A percentile compares a stretch with the other conserved stretches of the same genome.
Evolutionary conservation across 2,797 vertebrate species (phyloP).

Genomic region (Amazona ochrocephala): DNA sequence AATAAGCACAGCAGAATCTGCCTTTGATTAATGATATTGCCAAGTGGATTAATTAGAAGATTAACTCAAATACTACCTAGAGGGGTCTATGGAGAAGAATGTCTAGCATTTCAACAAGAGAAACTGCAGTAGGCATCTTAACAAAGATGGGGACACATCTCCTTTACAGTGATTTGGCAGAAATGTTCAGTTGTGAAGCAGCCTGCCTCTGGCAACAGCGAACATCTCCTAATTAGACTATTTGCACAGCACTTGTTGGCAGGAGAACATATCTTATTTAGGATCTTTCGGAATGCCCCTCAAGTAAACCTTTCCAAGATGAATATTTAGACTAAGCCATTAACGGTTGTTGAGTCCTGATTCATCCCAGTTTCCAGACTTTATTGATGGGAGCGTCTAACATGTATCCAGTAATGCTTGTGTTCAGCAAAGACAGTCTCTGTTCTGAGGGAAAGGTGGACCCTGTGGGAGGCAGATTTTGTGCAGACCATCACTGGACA

Average conservation of each 20-base stretch:
- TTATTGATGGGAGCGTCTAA: neutral
- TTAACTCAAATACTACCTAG: slow-evolving; percentile 36
- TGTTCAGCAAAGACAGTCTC: neutral
- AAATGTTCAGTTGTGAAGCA: slow-evolving; percentile 6
- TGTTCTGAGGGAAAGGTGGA: neutral
- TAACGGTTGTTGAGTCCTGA: accelerated
- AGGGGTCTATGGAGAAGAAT: slow-evolving; percentile 2
- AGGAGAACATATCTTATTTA: slow-evolving; percentile 14
- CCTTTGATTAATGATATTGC: slow-evolving; percentile 59
- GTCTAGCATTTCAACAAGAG: slow-evolving; percentile 20
- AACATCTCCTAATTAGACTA: slow-evolving; percentile 36
- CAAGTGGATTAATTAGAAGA: slow-evolving; percentile 65
- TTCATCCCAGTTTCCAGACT: neutral
- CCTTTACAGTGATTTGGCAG: slow-evolving; percentile 25
- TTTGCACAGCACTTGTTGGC: slow-evolving; percentile 31
- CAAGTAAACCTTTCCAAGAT: slow-evolving; percentile 30
- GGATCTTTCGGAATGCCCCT: neutral
- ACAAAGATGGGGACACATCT: neutral
- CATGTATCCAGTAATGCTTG: neutral
- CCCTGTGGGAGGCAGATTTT: neutral
- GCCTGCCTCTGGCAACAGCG: slow-evolving; percentile 1
- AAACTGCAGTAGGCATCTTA: neutral
- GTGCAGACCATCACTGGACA: neutral
- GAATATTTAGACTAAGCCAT: neutral
- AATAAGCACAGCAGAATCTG: slow-evolving; percentile 41